Base-by-base conservation (phyloP, 92 coral and sea anemone species). In the Epizoanthus rinbou region DNA sequence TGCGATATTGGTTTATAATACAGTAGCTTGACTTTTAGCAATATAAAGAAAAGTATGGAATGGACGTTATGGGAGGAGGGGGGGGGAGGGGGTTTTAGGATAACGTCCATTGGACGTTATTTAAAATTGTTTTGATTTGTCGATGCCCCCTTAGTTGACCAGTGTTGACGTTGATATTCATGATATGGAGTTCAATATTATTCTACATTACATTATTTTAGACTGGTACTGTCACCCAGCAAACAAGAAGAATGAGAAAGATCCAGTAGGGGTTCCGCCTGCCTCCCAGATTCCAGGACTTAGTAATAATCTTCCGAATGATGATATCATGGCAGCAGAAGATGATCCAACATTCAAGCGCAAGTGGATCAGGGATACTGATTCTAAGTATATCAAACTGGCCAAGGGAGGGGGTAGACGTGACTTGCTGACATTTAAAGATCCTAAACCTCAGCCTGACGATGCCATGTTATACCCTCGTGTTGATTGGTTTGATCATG, bases 181-280 rank as follows among this genome's bases (percentile, higher is more conserved):
- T 37, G 43, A 1, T 47, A 8, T 9, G 13, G 14, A 50, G 54
- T 50, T 50, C 14, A 50, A 37, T 37, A 28, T 37, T 37, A 50
- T 50, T 50, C 54, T 50, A 50, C 54, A 10, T 37, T 6, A 37
- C 5, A 37, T 37, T 37, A 37, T 37, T 64, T 53, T 63, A 96
- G 99, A 97, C 85, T 97, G 99, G 99, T 97, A 86, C 68, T 97
- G 95, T 87, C 96, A 94, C 85, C 94, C 92, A 24, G 98, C 99
- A 21, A 70, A 86, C 24, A 89, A 91, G 52, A 87, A 57, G 33
- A 52, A 79, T 6, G 25, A 79, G 9, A 70, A 64, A 23, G 84
- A 85, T 14, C 78, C 95, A 0, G 71, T 63, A 28, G 88, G 74
- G 37, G 91, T 88, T 10, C 98, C 98, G 0, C 85, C 94, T 23